Percentiles rank a stretch among this genome's conserved stretches.
phyloP scores from a whole-genome alignment of 2,888 invertebrate genomes.

The Aleiodes leptofemur region DNA sequence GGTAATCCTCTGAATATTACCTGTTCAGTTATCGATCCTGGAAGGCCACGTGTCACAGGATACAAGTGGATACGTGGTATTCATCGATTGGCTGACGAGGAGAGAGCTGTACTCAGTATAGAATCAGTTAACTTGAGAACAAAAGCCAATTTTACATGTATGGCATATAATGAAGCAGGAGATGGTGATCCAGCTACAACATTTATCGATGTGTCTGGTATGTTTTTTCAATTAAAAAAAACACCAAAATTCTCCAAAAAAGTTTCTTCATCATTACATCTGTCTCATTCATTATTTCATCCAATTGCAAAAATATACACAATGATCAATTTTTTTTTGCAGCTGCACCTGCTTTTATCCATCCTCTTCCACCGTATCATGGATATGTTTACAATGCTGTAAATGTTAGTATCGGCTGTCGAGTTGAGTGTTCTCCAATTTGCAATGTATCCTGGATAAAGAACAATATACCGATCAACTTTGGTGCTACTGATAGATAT shows the following conservation, averaged over 20 bases:
- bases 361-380: slow-evolving; percentile 87
- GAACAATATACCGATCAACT: slow-evolving; percentile 83
- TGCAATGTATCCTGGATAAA: slow-evolving; percentile 92
- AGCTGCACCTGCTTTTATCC: slow-evolving; percentile 93
- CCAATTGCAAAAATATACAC: slow-evolving; percentile 66
- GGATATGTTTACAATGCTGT: slow-evolving; percentile 86
- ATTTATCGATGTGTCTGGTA: slow-evolving; percentile 84
- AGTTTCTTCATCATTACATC: slow-evolving; percentile 55
- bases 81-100: slow-evolving; percentile 84
- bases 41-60: slow-evolving; percentile 85
- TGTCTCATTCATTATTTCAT: background rate
- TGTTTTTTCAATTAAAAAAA: slow-evolving; percentile 39
- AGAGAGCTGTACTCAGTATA: slow-evolving; percentile 86
- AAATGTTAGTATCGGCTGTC: slow-evolving; percentile 84
- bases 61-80: slow-evolving; percentile 90
- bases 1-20: slow-evolving; percentile 88
- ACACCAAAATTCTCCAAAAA: slow-evolving; percentile 68
- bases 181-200: slow-evolving; percentile 83
- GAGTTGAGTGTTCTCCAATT: slow-evolving; percentile 92
- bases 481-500: slow-evolving; percentile 78
- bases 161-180: slow-evolving; percentile 90
- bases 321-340: slow-evolving; percentile 78
- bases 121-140: slow-evolving; percentile 90
- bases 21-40: slow-evolving; percentile 89
- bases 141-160: slow-evolving; percentile 92